Conservation (phyloP, 64 coral and sea anemone genomes). For the Pachyseris speciosa region DNA sequence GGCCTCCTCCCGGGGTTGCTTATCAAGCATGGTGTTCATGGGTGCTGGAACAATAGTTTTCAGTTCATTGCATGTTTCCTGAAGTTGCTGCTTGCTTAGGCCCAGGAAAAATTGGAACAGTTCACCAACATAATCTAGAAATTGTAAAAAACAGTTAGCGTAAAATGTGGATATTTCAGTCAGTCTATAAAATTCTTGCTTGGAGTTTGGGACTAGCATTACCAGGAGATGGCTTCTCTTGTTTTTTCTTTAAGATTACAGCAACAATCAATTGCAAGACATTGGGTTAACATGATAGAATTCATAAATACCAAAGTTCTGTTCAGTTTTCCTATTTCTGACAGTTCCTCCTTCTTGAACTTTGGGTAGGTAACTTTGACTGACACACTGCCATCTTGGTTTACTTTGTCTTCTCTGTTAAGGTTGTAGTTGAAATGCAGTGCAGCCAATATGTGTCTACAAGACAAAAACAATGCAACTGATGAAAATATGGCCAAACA, state of each 20-base stretch:
- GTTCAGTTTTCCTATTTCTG: neutral
- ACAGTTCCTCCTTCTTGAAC: neutral
- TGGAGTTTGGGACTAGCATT: neutral
- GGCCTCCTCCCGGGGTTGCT: neutral
- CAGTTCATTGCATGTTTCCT: neutral
- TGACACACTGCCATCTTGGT: neutral
- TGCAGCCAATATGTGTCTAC: neutral
- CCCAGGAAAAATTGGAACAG: neutral
- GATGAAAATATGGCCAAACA: neutral
- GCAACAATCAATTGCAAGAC: neutral
- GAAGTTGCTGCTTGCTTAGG: neutral
- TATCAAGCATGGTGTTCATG: constrained; percentile 43
- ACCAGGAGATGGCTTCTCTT: neutral
- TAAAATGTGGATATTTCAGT: too few species aligned
- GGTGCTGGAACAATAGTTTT: neutral
- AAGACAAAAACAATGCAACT: neutral
- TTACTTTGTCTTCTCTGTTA: neutral
- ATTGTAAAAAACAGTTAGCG: neutral
- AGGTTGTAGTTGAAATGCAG: constrained; percentile 23
- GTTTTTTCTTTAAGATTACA: neutral
- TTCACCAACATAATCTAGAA: neutral
- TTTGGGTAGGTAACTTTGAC: neutral
- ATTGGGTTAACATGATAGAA: neutral
- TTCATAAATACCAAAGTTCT: neutral
- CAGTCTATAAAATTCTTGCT: neutral